Evolutionary conservation across 2,797 vertebrate genomes (phyloP), one percentile per base, ranked within the genome.

Genomic region (Smutsia gigantea): DNA sequence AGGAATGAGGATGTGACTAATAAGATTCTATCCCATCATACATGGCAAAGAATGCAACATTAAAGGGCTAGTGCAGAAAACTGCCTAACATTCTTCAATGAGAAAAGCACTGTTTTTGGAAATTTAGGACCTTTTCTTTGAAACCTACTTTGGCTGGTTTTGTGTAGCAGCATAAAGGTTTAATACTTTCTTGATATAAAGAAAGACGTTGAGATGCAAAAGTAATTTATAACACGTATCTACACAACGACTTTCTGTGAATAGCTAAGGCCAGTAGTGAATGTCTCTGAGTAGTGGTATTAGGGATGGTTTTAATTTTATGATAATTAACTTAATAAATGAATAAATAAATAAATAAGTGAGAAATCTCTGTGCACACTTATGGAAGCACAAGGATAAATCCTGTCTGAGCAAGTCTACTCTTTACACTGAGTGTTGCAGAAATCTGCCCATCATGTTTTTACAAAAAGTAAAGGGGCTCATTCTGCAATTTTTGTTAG

Each of bases 81-180:
- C 5, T 96, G 81, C 34, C n/a, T 46, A 90, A 81, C 29, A 71
- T 31, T 92, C 85, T 71, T 90, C 66, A 92, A 75, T 66, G 29
- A 17, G 94, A 64, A 57, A 92, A 71, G 31, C 25, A 55, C 46
- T 81, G 18, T 88, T 94, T 94, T 61, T 49, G 89, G 88, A 94
- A 96, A 64, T 57, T 51, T 78, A 69, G 87, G 93, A 57, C 19
- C 14, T 75, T 90, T 89, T 91, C 87, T 96, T 83, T 87, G 87
- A 95, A 96, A 69, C 49, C 12, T 37, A 53, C 46, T 83, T 82
- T 75, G 74, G 74, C 78, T 83, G 69, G 53, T 21, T 93, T 92
- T 93, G 25, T 55, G 59, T 23, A 55, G 18, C n/a, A 78, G 37
- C 34, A 19, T 15, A 85, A 69, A 72, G 37, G 55, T 91, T 82